These are phyloP conservation scores for Caretta caretta DNA, from an alignment of 2,113 vertebrate species.

Conservation along the genomic window DNA sequence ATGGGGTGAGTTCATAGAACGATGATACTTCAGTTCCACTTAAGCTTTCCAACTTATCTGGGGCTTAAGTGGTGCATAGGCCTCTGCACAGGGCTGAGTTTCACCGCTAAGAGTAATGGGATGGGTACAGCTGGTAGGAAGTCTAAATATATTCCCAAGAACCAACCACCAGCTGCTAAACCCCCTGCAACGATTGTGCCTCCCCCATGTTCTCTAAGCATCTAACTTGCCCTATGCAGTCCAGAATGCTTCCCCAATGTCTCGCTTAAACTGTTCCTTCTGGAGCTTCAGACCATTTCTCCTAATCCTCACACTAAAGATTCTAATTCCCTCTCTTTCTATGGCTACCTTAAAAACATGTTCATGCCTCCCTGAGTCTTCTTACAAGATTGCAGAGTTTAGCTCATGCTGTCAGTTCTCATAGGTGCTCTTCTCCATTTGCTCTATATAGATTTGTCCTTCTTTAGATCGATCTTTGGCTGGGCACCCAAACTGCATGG, in stretches of 20 bases:
- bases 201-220: neutral
- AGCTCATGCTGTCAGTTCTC: neutral
- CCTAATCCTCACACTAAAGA: neutral
- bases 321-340: neutral
- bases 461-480: neutral
- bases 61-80: neutral
- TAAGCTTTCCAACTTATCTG: neutral
- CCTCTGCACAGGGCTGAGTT: neutral
- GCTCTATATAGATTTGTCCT: neutral
- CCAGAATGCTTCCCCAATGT: neutral
- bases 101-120: neutral
- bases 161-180: neutral
- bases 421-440: neutral
- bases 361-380: neutral
- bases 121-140: neutral
- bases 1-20: neutral
- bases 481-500: neutral
- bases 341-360: neutral
- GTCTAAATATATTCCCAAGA: neutral
- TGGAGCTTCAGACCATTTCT: neutral
- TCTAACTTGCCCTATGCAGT: neutral
- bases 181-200: neutral
- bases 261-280: neutral
- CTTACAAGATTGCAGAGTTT: neutral
- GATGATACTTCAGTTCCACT: neutral